Evolutionary conservation across 2,888 invertebrate genomes (phyloP), one percentile per base, ranked within the genome.

Genomic region (Ectemnius lituratus): DNA sequence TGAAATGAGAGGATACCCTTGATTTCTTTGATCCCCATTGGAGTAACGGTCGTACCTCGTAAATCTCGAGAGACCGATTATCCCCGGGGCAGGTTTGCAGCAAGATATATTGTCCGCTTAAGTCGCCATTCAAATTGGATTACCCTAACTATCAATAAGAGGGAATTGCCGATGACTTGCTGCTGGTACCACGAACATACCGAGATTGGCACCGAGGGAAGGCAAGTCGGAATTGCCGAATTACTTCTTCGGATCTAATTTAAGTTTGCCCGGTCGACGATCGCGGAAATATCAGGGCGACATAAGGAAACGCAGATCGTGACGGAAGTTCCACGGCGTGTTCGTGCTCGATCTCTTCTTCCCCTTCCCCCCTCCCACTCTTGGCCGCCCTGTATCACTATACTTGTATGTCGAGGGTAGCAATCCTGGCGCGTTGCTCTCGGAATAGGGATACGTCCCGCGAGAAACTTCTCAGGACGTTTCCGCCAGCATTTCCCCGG

Each of bases 1-100:
- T 81, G 74, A 81, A 88, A 87, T 83, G 84, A 81, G 84, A 81
- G 81, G 59, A 79, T 83, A 83, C 75, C 79, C 79, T 84, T 85
- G 85, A 87, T 88, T 88, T 85, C 79, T 79, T 84, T 79, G 84
- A 86, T 85, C 82, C 82, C 74, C 73, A 70, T 73, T 60, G 71
- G 68, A 73, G 58, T 1, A 23, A 23, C 47, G 72, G 67, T 61
- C 67, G 68, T 71, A 20, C 23, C 64, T 37, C 23, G 14, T 58
- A 46, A 56, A 56, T 64, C 56, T 18, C 37, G 16, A 16, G 37
- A 37, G 16, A 37, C 14, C 37, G 18, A 49, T n/a, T 28, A 23
- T 2, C n/a, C 16, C 23, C 47, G 20, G 47, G 52, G 14, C 6
- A 8, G 37, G 18, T 52, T 49, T 18, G 20, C 13, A 11, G 5